A percentile compares a stretch with the other conserved stretches of the same genome.
These are phyloP conservation scores for Vandiemenella viatica DNA, from an alignment of 2,888 invertebrate species.

Conservation along the genomic window DNA sequence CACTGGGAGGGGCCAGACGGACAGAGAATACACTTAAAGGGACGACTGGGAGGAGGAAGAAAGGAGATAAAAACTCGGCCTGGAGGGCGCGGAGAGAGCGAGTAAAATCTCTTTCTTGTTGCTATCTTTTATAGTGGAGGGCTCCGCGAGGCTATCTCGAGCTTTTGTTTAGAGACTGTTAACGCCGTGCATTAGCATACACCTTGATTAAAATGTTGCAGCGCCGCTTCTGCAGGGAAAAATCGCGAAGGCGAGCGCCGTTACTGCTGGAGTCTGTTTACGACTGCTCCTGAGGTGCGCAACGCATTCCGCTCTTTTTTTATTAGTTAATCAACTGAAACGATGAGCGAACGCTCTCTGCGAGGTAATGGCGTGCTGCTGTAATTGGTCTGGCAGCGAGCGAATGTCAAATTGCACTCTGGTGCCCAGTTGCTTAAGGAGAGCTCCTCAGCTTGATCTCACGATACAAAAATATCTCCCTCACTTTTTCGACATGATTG, in stretches of 20 bases:
- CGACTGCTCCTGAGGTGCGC: neutral
- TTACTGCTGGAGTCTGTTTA: neutral
- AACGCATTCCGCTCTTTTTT: no score
- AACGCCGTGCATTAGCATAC: neutral
- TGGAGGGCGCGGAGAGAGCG: no score
- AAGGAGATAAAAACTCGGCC: neutral
- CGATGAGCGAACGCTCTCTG: no score
- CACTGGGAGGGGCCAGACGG: neutral
- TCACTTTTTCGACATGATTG: no score
- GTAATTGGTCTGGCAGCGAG: no score
- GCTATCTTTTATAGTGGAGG: no score
- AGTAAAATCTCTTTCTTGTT: neutral
- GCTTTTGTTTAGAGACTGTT: neutral
- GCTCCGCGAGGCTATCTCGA: neutral
- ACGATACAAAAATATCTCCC: no score
- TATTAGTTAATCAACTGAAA: no score
- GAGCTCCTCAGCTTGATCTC: no score
- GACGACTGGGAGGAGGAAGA: neutral
- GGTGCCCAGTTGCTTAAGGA: no score
- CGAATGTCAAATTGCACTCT: no score
- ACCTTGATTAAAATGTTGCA: neutral
- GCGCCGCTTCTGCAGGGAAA: neutral
- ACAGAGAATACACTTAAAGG: neutral
- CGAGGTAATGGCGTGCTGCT: no score
- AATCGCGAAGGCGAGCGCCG: neutral